Percentiles rank a stretch among this genome's conserved stretches.
These are phyloP conservation scores for Martes martes DNA, from an alignment of 2,113 vertebrate species.

Conservation along the genomic window DNA sequence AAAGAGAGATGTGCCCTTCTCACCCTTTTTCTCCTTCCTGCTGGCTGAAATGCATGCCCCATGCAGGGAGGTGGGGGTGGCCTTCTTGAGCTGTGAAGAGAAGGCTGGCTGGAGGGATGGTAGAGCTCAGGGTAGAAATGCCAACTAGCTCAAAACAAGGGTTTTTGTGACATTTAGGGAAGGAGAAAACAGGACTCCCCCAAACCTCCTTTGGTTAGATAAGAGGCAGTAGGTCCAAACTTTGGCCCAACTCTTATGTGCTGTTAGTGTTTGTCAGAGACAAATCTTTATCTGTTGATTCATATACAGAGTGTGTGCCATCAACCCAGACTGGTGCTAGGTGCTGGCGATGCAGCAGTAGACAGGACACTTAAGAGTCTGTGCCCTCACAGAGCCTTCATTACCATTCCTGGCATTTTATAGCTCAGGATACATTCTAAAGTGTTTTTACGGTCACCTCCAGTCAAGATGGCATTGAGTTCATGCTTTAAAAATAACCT, in stretches of 20 bases:
- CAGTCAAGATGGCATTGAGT: neutral
- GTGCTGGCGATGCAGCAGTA: neutral
- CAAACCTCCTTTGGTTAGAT: neutral
- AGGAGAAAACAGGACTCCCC: neutral
- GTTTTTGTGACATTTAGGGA: neutral
- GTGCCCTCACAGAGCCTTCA: neutral
- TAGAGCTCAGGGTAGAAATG: neutral
- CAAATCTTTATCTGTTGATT: slow-evolving; percentile 1
- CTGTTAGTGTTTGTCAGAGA: neutral
- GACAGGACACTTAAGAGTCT: neutral
- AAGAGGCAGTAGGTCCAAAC: neutral
- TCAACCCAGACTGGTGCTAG: neutral
- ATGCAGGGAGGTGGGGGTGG: neutral
- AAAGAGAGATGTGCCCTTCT: neutral
- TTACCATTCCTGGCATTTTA: neutral
- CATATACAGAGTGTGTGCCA: neutral
- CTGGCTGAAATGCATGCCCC: neutral
- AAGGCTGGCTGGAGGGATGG: neutral
- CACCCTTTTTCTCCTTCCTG: neutral
- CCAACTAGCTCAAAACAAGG: neutral
- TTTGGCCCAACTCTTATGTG: neutral
- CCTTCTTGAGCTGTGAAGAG: neutral
- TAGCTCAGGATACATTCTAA: neutral
- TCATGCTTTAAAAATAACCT: slow-evolving; percentile 12
- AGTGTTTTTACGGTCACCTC: slow-evolving; percentile 4